Conservation (phyloP, 2,797 vertebrate species). For the Halcyon leucocephala region DNA sequence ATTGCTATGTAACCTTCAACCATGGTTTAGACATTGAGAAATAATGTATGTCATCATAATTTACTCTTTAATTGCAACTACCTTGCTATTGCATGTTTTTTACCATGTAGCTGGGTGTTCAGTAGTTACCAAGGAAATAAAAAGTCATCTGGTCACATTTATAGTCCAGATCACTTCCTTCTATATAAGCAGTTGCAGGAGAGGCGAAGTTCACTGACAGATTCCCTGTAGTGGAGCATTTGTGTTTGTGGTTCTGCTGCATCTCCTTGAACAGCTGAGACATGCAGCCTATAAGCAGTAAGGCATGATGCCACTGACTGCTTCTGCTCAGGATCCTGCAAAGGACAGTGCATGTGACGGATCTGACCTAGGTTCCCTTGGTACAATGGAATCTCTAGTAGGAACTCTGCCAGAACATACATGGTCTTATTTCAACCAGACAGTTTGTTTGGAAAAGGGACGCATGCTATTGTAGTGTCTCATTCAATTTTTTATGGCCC, state of each 20-base stretch:
- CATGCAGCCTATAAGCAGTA: background rate
- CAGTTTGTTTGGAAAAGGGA: background rate
- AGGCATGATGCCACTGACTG: background rate
- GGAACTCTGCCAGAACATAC: background rate
- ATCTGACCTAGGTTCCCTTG: background rate
- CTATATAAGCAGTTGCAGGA: background rate
- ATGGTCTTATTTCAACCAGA: background rate
- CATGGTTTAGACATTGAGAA: constrained; percentile 62
- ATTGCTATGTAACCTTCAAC: constrained; percentile 70
- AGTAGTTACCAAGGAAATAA: constrained; percentile 2
- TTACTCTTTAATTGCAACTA: constrained; percentile 51
- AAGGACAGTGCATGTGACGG: background rate
- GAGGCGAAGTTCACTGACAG: background rate
- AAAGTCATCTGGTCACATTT: constrained; percentile 12
- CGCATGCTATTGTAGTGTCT: accelerated
- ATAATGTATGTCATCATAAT: constrained; percentile 61
- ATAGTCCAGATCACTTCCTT: background rate
- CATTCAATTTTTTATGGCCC: background rate
- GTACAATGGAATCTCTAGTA: accelerated
- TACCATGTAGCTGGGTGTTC: background rate
- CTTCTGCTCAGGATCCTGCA: background rate
- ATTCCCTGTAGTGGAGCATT: background rate
- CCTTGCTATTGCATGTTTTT: constrained; percentile 20
- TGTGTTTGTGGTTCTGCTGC: background rate
- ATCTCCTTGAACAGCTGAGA: background rate